A percentile compares a stretch with the other conserved stretches of the same genome.
Conservation (phyloP, 2,888 invertebrate species). For the Bruchidius siliquastri region DNA sequence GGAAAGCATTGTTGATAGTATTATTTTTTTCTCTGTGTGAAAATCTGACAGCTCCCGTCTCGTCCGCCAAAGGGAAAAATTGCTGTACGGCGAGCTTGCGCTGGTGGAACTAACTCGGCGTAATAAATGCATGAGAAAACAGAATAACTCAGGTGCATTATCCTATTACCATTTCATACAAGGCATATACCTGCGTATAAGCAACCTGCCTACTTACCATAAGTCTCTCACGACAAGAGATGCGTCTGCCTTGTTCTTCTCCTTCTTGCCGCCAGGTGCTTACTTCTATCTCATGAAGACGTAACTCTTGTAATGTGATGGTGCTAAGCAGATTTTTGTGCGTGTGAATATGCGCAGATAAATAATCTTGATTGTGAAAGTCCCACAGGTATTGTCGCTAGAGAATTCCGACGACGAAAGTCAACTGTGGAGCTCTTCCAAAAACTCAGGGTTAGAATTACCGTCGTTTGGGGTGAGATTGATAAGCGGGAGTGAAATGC, state of each 20-base stretch:
- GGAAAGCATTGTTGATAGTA: too few relatives aligned
- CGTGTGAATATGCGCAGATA: not conserved
- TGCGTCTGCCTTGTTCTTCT: not conserved
- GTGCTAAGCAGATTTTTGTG: not conserved
- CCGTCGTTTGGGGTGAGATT: too few relatives aligned
- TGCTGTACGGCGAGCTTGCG: not conserved
- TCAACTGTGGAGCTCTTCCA: too few relatives aligned
- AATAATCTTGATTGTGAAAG: not conserved
- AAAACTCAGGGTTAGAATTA: too few relatives aligned
- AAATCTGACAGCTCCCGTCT: not conserved
- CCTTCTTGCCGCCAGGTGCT: not conserved
- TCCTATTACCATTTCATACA: constrained; percentile 16
- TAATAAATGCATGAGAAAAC: constrained; percentile 11
- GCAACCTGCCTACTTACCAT: constrained; percentile 9
- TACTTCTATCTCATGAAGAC: not conserved
- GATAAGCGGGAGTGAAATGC: too few relatives aligned
- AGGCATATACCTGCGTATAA: constrained; percentile 1
- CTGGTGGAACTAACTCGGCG: constrained; percentile 14
- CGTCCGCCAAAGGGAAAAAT: not conserved
- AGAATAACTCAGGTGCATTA: constrained; percentile 12
- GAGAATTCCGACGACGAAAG: too few relatives aligned
- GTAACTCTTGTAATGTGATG: not conserved
- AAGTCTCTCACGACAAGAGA: constrained; percentile 13
- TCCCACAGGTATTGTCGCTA: too few relatives aligned
- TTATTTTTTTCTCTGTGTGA: not conserved